Base-by-base conservation (phyloP, 2,797 vertebrate species). In the Emydoidea blandingii region DNA sequence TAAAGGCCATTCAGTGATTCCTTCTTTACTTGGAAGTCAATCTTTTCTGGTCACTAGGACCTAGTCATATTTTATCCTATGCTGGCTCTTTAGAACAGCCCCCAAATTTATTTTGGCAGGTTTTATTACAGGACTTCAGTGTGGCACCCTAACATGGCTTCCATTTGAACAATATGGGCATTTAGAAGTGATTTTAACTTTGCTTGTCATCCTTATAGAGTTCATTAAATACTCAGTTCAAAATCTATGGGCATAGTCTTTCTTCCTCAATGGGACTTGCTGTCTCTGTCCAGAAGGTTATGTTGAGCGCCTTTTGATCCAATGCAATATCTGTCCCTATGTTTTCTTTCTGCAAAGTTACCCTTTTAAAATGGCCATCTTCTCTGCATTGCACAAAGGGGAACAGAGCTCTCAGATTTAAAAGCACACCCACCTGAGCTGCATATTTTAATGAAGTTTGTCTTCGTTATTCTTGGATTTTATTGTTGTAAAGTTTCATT, bases 281-380 rank as follows among this genome's bases (percentile, higher is more conserved):
- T 56, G 19, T 25, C 54, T 25, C 8, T 56, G 21, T 56, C 54
- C 54, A 56, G 49, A 50, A 50, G 54, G 54, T 56, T 56, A 56
- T 56, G 54, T 29, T 1, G 74, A 4, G 83, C 6, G 85, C 56
- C 57, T 21, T 88, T 86, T 84, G n/a, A 68, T 15, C 1, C 15
- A 79, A 27, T 83, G 53, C 50, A 50, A 2, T 79, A 56, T 82
- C 83, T 52, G 21, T 86, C 5, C n/a, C 78, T 87, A 78, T 5
- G 49, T 87, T 90, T 93, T 82, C 29, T 83, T 88, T 65, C 29
- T 31, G 2, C 79, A 87, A 83, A 83, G 25, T 59, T 85, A 31
- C 0, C 0, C 49, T 50, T 15, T 50, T 50, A 50, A 50, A 14
- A 50, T 50, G 49, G 49, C 49, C 49, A 50, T 50, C 49, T 50